phyloP scores from a whole-genome alignment of 2,797 vertebrate genomes.

The Naso thynnoides region DNA sequence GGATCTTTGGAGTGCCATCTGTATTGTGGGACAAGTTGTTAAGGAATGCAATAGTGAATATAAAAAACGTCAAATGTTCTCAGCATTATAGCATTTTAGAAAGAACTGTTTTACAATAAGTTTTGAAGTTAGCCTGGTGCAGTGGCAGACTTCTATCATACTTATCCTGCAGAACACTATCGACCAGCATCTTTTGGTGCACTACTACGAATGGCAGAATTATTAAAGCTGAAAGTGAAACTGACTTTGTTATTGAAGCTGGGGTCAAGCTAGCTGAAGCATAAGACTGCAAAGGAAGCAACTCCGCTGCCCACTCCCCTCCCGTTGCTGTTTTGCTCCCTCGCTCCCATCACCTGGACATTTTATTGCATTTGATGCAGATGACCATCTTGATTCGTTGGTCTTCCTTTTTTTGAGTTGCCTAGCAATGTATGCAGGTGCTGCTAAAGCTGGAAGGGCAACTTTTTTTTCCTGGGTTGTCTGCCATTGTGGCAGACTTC shows the following conservation, averaged over 20 bases:
- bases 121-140: background rate
- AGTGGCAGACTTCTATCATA: background rate
- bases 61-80: background rate
- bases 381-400: too few relatives aligned
- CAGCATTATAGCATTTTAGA: background rate
- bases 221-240: background rate
- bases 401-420: too few relatives aligned
- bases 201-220: background rate
- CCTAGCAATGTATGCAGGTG: too few relatives aligned
- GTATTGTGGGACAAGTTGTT: slow-evolving; percentile 49
- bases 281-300: too few relatives aligned
- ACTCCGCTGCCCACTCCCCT: too few relatives aligned
- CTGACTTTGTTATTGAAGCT: background rate
- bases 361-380: too few relatives aligned
- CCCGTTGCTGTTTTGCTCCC: too few relatives aligned
- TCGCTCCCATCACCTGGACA: too few relatives aligned
- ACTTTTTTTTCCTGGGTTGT: too few relatives aligned
- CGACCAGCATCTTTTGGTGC: background rate
- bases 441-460: too few relatives aligned
- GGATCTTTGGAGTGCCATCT: slow-evolving; percentile 99
- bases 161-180: background rate
- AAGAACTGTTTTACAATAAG: background rate
- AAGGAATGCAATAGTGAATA: slow-evolving; percentile 1
- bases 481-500: too few relatives aligned
- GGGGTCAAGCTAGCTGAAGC: too few relatives aligned